Base-by-base conservation (phyloP, 2,888 invertebrate species). In the Hybos culiciformis region DNA sequence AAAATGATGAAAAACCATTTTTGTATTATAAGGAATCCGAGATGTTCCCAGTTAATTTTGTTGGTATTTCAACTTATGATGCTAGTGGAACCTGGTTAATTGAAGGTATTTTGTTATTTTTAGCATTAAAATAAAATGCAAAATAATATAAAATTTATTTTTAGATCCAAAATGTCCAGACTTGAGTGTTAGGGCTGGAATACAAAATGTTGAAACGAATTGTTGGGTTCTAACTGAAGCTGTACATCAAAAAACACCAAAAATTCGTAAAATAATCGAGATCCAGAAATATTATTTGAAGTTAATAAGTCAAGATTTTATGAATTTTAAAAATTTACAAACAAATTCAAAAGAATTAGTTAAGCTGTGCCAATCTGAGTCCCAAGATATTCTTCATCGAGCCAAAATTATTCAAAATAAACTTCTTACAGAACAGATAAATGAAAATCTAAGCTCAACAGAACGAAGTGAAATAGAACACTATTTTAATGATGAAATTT, bases 31-130 rank as follows among this genome's bases (percentile, higher is more conserved):
- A 21, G 7, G 36, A 36, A 36, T 7, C 12, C 19, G 21, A 36
- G 20, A 21, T 36, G 21, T 36, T 19, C 21, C 36, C 36, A 21
- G 20, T 36, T 36, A 36, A 36, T 36, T 36, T 20, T 36, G 12
- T 36, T 36, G 36, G 36, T 36, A 20, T 36, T 14, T 14, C 19
- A 20, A 36, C 36, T 20, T 36, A 14, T 19, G 36, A 14, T 20
- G 7, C 12, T 19, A 12, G 20, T 6, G 36, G 36, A 20, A 20
- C 19, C 14, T 36, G 36, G 36, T 20, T 36, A 20, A 8, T 21
- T 36, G 14, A 14, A 14, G 29, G 29, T 29, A 29, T 23, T 7
- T 23, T 7, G 9, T 23, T 23, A 23, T 23, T 23, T 23, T 23
- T 23, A 23, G 23, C 9, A 23, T 9, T 23, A 7, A 7, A 5